A percentile compares a stretch with the other conserved stretches of the same genome.
These are phyloP conservation scores for Athene cunicularia DNA, from an alignment of 2,113 vertebrate genomes.

Conservation along the genomic window DNA sequence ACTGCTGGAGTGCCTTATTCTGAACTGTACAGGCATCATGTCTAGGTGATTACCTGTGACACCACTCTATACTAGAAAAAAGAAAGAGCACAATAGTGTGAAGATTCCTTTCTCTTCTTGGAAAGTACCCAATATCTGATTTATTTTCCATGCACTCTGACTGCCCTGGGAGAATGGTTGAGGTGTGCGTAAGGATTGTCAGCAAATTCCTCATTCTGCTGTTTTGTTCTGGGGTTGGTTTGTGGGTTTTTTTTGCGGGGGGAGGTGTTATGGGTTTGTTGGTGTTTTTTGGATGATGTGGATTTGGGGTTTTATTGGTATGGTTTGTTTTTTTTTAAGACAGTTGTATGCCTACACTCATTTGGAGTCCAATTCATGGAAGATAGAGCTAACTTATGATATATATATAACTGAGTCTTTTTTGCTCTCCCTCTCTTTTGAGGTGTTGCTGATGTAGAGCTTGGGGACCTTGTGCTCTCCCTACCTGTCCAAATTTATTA, in stretches of 20 bases:
- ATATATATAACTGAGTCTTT: not conserved
- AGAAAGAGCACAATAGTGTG: not conserved
- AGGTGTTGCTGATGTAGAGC: not conserved
- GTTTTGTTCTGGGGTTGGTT: not conserved
- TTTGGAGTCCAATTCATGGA: not conserved
- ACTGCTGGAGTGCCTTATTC: not conserved
- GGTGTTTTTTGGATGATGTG: not conserved
- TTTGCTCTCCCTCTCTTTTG: not conserved
- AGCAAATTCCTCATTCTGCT: not conserved
- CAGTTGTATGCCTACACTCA: not conserved
- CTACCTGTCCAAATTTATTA: not conserved
- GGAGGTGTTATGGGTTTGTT: not conserved
- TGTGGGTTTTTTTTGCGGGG: too few species aligned
- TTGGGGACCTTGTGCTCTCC: not conserved
- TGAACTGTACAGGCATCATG: not conserved
- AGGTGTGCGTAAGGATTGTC: not conserved
- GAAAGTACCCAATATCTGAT: not conserved
- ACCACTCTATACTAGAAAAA: not conserved
- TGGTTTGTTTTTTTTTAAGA: not conserved
- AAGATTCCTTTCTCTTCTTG: not conserved
- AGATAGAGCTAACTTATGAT: not conserved
- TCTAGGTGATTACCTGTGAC: not conserved
- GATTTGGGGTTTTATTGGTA: not conserved
- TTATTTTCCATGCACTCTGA: not conserved
- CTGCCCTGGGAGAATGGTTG: not conserved